Evolutionary conservation across 2,888 invertebrate genomes (phyloP).

Genomic region (Lithosia quadra): DNA sequence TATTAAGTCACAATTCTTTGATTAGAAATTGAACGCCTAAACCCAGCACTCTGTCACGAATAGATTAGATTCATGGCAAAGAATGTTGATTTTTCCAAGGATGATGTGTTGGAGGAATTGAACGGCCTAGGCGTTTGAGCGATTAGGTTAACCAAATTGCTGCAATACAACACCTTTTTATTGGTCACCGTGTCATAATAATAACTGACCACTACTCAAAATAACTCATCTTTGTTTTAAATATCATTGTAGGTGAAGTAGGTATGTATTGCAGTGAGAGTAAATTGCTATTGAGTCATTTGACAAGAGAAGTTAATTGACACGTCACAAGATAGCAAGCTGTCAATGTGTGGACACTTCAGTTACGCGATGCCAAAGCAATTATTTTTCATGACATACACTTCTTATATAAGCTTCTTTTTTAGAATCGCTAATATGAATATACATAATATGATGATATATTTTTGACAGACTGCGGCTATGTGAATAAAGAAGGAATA

Average conservation of each 20-base stretch:
- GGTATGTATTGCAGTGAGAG: conserved; percentile 1
- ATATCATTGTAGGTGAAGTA: neutral
- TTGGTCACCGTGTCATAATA: too few relatives aligned
- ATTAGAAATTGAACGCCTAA: too few relatives aligned
- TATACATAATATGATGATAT: neutral
- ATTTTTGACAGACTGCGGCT: neutral
- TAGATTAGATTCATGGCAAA: too few relatives aligned
- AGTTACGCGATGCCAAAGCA: neutral
- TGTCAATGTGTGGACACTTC: neutral
- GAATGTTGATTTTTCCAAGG: too few relatives aligned
- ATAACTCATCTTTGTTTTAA: neutral
- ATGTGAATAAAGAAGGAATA: neutral
- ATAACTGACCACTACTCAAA: neutral
- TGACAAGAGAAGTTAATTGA: conserved; percentile 1
- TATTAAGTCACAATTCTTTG: too few relatives aligned
- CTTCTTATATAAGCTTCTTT: neutral
- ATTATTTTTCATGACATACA: conserved; percentile 1
- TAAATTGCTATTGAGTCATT: neutral
- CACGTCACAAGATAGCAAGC: neutral
- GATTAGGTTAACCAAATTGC: too few relatives aligned
- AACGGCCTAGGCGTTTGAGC: too few relatives aligned
- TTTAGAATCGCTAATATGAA: neutral
- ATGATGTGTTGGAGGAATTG: too few relatives aligned
- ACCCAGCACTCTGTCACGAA: too few relatives aligned
- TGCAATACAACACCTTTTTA: too few relatives aligned